Percentiles rank a stretch among this genome's conserved stretches.
phyloP scores from a whole-genome alignment of 2,797 vertebrate species.

The Sebastes elongatus region DNA sequence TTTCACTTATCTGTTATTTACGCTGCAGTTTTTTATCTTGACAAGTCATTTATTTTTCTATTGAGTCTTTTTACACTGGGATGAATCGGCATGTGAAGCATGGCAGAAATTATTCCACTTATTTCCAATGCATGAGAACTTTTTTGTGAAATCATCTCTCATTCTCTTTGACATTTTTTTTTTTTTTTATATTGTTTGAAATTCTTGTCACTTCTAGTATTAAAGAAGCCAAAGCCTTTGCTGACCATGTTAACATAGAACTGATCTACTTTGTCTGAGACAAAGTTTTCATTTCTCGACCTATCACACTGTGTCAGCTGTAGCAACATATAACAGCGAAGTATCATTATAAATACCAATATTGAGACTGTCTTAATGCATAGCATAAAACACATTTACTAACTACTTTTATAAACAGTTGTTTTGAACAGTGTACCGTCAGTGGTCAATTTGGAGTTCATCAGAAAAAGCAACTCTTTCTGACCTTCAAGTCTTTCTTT shows the following conservation, averaged over 20 bases:
- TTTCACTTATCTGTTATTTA: constrained; percentile 22
- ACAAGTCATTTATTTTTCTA: constrained; percentile 12
- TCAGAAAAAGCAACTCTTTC: not conserved
- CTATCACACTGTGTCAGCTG: not conserved
- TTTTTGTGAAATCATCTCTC: not conserved
- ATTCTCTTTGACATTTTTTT: not conserved
- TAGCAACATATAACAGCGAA: not conserved
- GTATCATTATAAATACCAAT: not conserved
- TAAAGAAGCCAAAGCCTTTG: constrained; percentile 3
- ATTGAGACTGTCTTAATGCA: not conserved
- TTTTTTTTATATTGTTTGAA: not conserved
- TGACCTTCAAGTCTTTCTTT: not conserved
- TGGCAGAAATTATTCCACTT: not conserved
- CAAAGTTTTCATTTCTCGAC: not conserved
- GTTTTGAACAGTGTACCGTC: not conserved
- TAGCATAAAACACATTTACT: not conserved
- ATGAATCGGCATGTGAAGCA: not conserved
- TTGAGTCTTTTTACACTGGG: not conserved
- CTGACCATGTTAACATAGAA: not conserved
- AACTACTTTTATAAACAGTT: not conserved
- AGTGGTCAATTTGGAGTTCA: not conserved
- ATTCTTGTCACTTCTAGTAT: not conserved
- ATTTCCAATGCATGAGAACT: not conserved
- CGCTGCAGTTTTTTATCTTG: not conserved
- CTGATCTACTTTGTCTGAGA: not conserved